Percentiles rank a stretch among this genome's conserved stretches.
Conservation (phyloP, 2,888 invertebrate genomes). For the Plagodis dolabraria region DNA sequence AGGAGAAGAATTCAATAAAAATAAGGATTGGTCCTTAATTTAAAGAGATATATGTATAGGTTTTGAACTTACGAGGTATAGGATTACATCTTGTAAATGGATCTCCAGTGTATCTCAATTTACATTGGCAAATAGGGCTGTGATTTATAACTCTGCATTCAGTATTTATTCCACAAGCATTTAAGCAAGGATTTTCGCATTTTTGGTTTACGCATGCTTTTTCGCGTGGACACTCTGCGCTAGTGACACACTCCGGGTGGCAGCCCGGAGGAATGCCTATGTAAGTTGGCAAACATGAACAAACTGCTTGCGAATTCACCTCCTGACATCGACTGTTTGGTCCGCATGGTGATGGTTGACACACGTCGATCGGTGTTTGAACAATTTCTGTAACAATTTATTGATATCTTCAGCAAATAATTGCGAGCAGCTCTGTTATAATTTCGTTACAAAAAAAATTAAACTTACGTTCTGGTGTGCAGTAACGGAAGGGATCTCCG, state of each 20-base stretch:
- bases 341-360: conserved; percentile 90
- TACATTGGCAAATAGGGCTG: conserved; percentile 91
- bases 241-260: conserved; percentile 90
- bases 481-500: conserved; percentile 90
- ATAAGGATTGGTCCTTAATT: no score
- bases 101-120: conserved; percentile 87
- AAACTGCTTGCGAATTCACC: conserved; percentile 89
- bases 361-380: conserved; percentile 79
- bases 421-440: no score
- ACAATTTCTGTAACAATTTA: conserved; percentile 51
- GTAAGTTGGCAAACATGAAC: conserved; percentile 89
- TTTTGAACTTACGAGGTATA: conserved; percentile 74
- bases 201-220: conserved; percentile 91
- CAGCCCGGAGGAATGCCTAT: conserved; percentile 90
- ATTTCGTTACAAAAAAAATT: not conserved
- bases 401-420: not conserved
- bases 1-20: no score
- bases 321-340: conserved; percentile 91
- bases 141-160: conserved; percentile 91
- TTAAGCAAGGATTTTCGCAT: conserved; percentile 90
- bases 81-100: conserved; percentile 86
- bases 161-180: conserved; percentile 88
- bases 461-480: conserved; percentile 84
- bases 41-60: no score
- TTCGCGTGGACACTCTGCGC: conserved; percentile 89